Evolutionary conservation across 2,113 vertebrate genomes (phyloP).

Genomic region (Muntiacus reevesi): DNA sequence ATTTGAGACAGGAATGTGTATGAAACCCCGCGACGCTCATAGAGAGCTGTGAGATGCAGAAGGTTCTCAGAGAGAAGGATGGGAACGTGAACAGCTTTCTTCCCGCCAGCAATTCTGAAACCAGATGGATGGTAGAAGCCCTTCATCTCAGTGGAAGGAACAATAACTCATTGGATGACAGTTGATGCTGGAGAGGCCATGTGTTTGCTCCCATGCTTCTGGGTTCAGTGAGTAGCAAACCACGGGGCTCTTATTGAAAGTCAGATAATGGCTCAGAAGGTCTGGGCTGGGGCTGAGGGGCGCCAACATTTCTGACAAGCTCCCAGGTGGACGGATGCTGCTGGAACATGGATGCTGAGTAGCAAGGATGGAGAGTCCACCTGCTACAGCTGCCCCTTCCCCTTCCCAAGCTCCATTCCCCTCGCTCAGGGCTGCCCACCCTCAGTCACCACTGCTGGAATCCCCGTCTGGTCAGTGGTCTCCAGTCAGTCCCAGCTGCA

Average conservation of each 20-base stretch:
- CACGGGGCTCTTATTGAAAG: fast-evolving
- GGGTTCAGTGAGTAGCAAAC: neutral
- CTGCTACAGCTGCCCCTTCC: fast-evolving
- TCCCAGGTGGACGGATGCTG: neutral
- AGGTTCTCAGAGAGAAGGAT: neutral
- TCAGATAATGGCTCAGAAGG: no score
- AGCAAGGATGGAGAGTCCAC: fast-evolving
- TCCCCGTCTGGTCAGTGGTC: neutral
- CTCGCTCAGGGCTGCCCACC: fast-evolving
- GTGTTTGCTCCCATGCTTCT: fast-evolving
- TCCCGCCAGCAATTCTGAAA: no score
- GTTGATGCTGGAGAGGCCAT: neutral
- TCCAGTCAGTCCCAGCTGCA: neutral
- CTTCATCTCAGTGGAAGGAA: neutral
- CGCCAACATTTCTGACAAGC: neutral
- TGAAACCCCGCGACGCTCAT: fast-evolving
- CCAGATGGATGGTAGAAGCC: neutral
- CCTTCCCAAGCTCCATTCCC: neutral
- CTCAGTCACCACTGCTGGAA: fast-evolving
- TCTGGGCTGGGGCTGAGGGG: neutral
- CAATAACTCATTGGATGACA: fast-evolving
- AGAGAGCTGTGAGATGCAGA: neutral
- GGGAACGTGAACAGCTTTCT: fast-evolving
- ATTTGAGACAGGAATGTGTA: neutral
- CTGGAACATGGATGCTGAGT: fast-evolving